A percentile compares a stretch with the other conserved stretches of the same genome.
Evolutionary conservation across 2,888 invertebrate species (phyloP).

Genomic region (Sinhomidia bicolor): DNA sequence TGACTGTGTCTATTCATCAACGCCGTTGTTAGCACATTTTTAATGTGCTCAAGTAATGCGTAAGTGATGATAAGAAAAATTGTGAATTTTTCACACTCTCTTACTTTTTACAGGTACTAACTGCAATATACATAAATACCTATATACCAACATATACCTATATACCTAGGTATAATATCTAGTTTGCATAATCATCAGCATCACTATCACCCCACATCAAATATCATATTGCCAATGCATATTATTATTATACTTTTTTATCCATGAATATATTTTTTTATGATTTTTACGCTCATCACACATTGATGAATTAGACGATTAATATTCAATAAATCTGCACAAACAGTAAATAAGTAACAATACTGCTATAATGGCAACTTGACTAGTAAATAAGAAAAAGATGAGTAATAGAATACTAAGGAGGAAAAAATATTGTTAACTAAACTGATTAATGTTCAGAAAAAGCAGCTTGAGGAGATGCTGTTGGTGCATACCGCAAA

Average conservation of each 20-base stretch:
- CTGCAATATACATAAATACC: no score
- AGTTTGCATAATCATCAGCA: background rate
- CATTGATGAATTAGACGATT: background rate
- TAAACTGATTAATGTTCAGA: background rate
- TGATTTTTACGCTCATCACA: background rate
- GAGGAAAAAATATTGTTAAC: background rate
- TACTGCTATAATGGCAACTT: background rate
- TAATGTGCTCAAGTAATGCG: no score
- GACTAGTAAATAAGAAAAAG: background rate
- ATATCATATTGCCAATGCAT: background rate
- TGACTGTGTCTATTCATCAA: no score
- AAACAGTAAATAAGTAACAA: background rate
- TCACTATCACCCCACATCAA: no score
- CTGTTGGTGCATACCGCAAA: background rate
- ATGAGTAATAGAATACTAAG: background rate
- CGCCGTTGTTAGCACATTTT: no score
- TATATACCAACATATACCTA: no score
- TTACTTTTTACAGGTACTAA: no score
- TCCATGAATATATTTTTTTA: background rate
- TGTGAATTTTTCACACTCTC: no score
- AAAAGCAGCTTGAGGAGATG: background rate
- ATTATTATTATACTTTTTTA: background rate
- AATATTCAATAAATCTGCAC: slow-evolving; percentile 37
- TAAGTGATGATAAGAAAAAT: no score
- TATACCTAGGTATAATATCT: no score